Evolutionary conservation across 2,113 vertebrate genomes (phyloP).

Genomic region (Eretmochelys imbricata): DNA sequence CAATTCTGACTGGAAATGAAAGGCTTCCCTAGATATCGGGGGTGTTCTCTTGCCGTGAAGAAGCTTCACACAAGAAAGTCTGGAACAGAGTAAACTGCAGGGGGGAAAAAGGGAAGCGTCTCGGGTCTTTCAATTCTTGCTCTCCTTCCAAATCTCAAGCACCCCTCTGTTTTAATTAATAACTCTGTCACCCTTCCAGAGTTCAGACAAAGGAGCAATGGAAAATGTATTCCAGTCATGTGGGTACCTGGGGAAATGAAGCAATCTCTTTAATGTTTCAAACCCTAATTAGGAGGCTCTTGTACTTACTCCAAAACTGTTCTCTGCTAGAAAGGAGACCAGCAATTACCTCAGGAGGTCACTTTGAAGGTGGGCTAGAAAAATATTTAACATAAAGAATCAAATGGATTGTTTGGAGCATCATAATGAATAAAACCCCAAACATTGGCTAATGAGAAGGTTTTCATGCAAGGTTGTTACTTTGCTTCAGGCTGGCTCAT

Average conservation of each 20-base stretch:
- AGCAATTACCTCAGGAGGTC: conserved; percentile 22
- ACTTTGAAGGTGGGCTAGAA: conserved; percentile 24
- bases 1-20: background rate
- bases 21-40: conserved; percentile 23
- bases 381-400: background rate
- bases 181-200: conserved; percentile 24
- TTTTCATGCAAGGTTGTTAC: background rate
- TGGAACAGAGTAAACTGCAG: conserved; percentile 47
- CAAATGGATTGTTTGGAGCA: background rate
- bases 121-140: background rate
- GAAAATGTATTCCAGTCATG: background rate
- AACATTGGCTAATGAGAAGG: background rate
- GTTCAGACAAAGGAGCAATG: conserved; percentile 41
- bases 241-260: conserved; percentile 42
- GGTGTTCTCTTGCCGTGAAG: background rate
- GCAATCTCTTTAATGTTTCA: background rate
- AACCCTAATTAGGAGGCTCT: conserved; percentile 15
- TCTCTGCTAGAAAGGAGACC: conserved; percentile 38
- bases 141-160: conserved; percentile 37
- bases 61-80: conserved; percentile 33
- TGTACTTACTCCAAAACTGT: conserved; percentile 33
- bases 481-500: background rate
- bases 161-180: conserved; percentile 52
- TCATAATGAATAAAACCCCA: background rate
- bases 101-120: conserved; percentile 11